Evolutionary conservation across 2,797 vertebrate genomes (phyloP), one percentile per base, ranked within the genome.

Genomic region (Nyctibius grandis): DNA sequence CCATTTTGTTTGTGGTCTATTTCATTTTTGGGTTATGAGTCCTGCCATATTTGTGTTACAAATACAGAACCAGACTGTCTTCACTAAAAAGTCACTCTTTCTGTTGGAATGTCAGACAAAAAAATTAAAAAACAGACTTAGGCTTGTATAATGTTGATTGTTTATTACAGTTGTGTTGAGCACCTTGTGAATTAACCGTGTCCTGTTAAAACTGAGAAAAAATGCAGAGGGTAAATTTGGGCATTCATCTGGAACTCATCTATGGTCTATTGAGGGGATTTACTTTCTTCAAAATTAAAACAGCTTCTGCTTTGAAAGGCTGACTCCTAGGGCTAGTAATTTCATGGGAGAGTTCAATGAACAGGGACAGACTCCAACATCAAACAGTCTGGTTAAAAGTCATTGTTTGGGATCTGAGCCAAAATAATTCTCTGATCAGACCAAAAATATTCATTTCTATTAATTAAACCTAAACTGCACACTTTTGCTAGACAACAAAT

Each of bases 391-490:
- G 33, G 42, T 38, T 80, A 77, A 82, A 79, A 94, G 45, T 54
- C 74, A 86, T 31, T 86, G 54, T 85, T 70, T 63, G 48, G 65
- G 69, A 92, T 36, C 36, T 51, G 44, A 81, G 94, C 60, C 87
- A 92, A 90, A 95, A 51, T 45, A 56, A 51, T 6, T 89, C 69
- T 65, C 68, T 64, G 29, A 76, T 86, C 69, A 81, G 29, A 88
- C 26, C 20, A 78, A 88, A 93, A 86, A 38, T 21, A 86, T 54
- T 80, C 9, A 65, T 38, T 31, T 60, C 36, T 88, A 61, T 61
- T 91, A 94, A 93, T 85, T 81, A 91, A 94, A 90, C n/a, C 26
- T 70, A 80, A 89, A 86, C 42, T 18, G 25, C 48, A 87, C 38
- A 40, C 42, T 85, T 95, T 72, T 76, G 11, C 50, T 93, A 79